Conservation (phyloP, 2,113 vertebrate species). For the Carettochelys insculpta region DNA sequence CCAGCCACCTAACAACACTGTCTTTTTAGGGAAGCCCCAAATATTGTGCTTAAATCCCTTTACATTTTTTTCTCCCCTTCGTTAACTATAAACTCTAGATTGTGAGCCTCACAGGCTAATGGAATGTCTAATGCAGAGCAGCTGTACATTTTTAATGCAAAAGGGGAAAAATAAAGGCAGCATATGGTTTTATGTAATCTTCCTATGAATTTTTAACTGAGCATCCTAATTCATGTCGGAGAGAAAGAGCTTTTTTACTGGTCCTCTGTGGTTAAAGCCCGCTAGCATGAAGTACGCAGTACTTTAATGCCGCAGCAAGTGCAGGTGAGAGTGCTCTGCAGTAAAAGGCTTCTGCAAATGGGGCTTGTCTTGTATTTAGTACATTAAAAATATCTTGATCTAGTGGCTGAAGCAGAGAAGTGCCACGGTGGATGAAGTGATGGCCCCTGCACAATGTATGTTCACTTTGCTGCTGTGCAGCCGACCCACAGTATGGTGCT, state of each 20-base stretch:
- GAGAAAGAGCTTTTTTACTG: conserved; percentile 63
- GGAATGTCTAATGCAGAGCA: conserved; percentile 65
- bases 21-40: conserved; percentile 3
- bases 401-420: background rate
- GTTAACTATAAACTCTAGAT: conserved; percentile 37
- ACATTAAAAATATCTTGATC: background rate
- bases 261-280: conserved; percentile 42
- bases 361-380: background rate
- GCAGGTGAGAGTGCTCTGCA: conserved; percentile 10
- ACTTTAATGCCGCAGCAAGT: conserved; percentile 28
- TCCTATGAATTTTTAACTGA: conserved; percentile 73
- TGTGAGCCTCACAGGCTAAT: conserved; percentile 39
- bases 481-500: background rate
- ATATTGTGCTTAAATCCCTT: conserved; percentile 3
- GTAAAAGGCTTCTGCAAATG: background rate
- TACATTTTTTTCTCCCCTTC: background rate
- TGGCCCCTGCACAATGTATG: background rate
- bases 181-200: conserved; percentile 78
- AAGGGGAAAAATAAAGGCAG: conserved; percentile 68
- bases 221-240: conserved; percentile 67
- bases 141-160: conserved; percentile 74
- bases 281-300: conserved; percentile 3
- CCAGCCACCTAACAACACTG: background rate
- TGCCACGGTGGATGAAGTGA: background rate
- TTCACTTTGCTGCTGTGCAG: background rate